These are phyloP conservation scores for Gryllus longicercus DNA, from an alignment of 2,888 invertebrate genomes.

Conservation along the genomic window DNA sequence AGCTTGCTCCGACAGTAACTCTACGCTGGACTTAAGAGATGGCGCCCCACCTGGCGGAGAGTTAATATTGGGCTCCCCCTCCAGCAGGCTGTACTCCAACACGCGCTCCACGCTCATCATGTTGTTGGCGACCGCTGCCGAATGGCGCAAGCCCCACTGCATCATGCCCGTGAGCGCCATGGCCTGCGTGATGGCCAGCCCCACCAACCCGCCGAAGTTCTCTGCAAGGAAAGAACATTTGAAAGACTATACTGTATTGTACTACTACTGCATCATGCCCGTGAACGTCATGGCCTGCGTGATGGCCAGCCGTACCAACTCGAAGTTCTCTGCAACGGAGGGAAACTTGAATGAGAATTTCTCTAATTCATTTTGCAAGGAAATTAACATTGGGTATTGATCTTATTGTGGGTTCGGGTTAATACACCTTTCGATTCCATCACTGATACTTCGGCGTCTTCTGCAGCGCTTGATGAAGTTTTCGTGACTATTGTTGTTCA, in stretches of 20 bases:
- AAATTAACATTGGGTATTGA: too few relatives aligned
- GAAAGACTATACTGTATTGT: too few relatives aligned
- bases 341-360: too few relatives aligned
- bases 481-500: too few relatives aligned
- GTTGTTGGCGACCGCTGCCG: constrained; percentile 81
- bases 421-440: too few relatives aligned
- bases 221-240: background rate
- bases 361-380: too few relatives aligned
- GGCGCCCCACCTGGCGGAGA: constrained; percentile 29
- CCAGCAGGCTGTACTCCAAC: constrained; percentile 73
- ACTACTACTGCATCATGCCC: constrained; percentile 57
- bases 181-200: constrained; percentile 47
- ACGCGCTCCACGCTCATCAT: constrained; percentile 91
- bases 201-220: constrained; percentile 48
- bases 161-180: constrained; percentile 52
- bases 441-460: too few relatives aligned
- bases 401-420: too few relatives aligned
- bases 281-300: constrained; percentile 49
- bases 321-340: constrained; percentile 28
- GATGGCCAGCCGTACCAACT: constrained; percentile 51
- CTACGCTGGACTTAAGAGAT: too few relatives aligned
- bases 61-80: constrained; percentile 56
- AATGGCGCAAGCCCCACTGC: constrained; percentile 88
- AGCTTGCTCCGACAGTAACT: too few relatives aligned
- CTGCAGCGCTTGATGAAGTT: too few relatives aligned